Evolutionary conservation across 2,888 invertebrate species (phyloP).

Genomic region (Drosophila stalkeri): DNA sequence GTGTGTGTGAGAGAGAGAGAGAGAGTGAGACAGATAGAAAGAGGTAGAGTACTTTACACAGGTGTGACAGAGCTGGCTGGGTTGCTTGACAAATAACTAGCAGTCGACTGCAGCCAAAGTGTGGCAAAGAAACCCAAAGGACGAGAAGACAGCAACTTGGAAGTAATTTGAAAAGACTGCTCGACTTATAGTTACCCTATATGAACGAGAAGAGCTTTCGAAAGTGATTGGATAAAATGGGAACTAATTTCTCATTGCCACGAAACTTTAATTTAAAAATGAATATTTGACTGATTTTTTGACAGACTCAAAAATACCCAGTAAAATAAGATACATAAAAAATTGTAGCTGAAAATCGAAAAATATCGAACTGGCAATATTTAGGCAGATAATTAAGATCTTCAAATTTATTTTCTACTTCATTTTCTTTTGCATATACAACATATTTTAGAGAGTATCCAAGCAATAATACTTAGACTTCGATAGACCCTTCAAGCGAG

Average conservation of each 20-base stretch:
- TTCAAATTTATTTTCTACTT: too few species aligned
- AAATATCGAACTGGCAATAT: too few species aligned
- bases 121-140: slow-evolving; percentile 10
- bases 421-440: too few species aligned
- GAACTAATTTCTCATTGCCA: too few species aligned
- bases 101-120: slow-evolving; percentile 27
- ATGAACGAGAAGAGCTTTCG: background rate
- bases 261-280: background rate
- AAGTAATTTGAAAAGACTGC: background rate
- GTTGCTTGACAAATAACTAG: slow-evolving; percentile 52
- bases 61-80: slow-evolving; percentile 24
- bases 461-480: background rate
- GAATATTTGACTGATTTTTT: background rate
- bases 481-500: background rate
- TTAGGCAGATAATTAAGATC: background rate
- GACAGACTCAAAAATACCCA: background rate
- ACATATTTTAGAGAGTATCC: too few species aligned
- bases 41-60: slow-evolving; percentile 5
- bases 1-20: background rate
- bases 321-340: background rate
- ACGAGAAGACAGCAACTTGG: background rate
- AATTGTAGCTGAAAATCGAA: too few species aligned
- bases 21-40: background rate
- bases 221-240: too few species aligned
- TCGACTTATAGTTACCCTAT: background rate